A percentile compares a stretch with the other conserved stretches of the same genome.
These are phyloP conservation scores for Ectropis crepuscularia DNA, from an alignment of 2,888 invertebrate species.

Conservation along the genomic window DNA sequence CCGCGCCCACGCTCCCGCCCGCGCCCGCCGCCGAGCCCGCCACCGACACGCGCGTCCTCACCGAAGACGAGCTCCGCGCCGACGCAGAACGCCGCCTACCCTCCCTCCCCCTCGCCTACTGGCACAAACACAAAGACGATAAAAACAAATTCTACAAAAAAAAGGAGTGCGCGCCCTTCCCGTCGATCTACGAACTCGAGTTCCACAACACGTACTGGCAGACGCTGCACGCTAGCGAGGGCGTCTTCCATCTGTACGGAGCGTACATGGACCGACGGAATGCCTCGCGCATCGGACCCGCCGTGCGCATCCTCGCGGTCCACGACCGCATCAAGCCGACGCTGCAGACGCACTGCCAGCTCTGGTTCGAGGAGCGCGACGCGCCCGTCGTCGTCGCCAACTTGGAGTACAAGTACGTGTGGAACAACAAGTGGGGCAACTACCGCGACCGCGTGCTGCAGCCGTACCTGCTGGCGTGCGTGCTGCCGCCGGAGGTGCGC, in stretches of 20 bases:
- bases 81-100: conserved; percentile 93
- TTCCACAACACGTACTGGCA: conserved; percentile 98
- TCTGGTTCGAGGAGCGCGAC: conserved; percentile 94
- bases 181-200: conserved; percentile 94
- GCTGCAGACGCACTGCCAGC: conserved; percentile 92
- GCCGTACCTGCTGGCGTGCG: conserved; percentile 95
- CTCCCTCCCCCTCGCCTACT: conserved; percentile 93
- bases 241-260: conserved; percentile 95
- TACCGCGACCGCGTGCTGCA: conserved; percentile 96
- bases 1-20: conserved; percentile 40
- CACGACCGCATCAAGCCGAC: conserved; percentile 95
- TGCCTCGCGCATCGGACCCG: conserved; percentile 91
- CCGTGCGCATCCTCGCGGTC: conserved; percentile 94
- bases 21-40: conserved; percentile 50
- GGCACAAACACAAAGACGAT: conserved; percentile 92
- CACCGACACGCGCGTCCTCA: conserved; percentile 69
- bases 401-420: conserved; percentile 96
- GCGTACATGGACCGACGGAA: conserved; percentile 94
- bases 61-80: conserved; percentile 90
- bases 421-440: conserved; percentile 98
- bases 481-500: conserved; percentile 90
- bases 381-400: conserved; percentile 92
- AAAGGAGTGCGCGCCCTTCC: conserved; percentile 92
- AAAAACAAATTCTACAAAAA: conserved; percentile 87
- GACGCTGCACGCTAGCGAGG: conserved; percentile 91